A percentile compares a stretch with the other conserved stretches of the same genome.
phyloP scores from a whole-genome alignment of 2,888 invertebrate species.

The Pyrrhia umbra region DNA sequence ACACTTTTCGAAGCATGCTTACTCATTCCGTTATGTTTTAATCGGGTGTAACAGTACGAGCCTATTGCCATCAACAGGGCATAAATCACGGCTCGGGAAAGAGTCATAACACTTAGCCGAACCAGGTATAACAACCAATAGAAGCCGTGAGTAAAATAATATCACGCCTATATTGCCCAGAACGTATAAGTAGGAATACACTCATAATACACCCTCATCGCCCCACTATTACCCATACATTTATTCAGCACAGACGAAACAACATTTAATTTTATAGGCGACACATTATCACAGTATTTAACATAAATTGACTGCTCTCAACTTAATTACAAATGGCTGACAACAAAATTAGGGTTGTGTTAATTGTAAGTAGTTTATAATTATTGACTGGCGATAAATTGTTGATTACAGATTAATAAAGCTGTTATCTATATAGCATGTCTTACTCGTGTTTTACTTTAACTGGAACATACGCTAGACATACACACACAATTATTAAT shows the following conservation, averaged over 20 bases:
- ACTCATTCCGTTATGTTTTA: no score
- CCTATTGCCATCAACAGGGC: no score
- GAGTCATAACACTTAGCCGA: no score
- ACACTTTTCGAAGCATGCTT: no score
- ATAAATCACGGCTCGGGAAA: no score
- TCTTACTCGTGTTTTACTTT: neutral
- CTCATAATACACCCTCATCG: no score
- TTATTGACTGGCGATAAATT: slow-evolving; percentile 27
- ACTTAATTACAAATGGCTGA: slow-evolving; percentile 31
- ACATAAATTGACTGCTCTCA: slow-evolving; percentile 9
- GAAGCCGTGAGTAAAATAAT: no score
- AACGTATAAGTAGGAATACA: no score
- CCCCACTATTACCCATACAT: no score
- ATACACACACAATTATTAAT: slow-evolving; percentile 3
- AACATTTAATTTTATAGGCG: slow-evolving; percentile 15
- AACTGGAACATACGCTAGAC: slow-evolving; percentile 9
- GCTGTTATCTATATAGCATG: neutral
- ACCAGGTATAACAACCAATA: no score
- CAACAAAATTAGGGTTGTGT: slow-evolving; percentile 24
- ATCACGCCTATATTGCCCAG: no score
- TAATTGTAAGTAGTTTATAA: slow-evolving; percentile 32
- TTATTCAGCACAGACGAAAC: neutral
- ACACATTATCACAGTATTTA: slow-evolving; percentile 17
- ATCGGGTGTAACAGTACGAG: no score
- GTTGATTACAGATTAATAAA: slow-evolving; percentile 15